These are phyloP conservation scores for Leptinotarsa lineolata DNA, from an alignment of 1,140 invertebrate genomes.

Conservation along the genomic window DNA sequence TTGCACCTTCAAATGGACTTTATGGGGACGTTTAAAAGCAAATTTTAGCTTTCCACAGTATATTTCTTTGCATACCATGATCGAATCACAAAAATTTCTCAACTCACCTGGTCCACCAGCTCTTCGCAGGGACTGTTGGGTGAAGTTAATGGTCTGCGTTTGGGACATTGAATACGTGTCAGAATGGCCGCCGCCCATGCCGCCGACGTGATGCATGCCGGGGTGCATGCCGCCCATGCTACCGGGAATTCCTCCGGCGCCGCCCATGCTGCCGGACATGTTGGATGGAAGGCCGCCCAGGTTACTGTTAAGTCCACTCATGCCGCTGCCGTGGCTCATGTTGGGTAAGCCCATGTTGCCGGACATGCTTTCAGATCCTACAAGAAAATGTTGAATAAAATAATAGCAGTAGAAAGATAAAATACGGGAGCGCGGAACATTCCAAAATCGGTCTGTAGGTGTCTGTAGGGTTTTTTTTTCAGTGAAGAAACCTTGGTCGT, in stretches of 20 bases:
- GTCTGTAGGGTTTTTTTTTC: too few relatives aligned
- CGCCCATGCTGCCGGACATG: slow-evolving; percentile 24
- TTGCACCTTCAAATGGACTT: too few relatives aligned
- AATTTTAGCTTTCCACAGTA: too few relatives aligned
- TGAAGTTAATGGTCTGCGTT: slow-evolving; percentile 82
- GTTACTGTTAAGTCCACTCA: background rate
- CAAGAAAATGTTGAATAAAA: too few relatives aligned
- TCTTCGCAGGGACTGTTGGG: slow-evolving; percentile 69
- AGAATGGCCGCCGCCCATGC: slow-evolving; percentile 34
- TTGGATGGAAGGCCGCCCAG: background rate
- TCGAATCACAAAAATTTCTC: too few relatives aligned
- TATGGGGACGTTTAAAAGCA: too few relatives aligned
- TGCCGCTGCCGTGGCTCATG: background rate
- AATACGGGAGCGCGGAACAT: too few relatives aligned
- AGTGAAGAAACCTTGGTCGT: too few relatives aligned
- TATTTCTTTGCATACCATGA: too few relatives aligned
- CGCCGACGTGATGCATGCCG: slow-evolving; percentile 32
- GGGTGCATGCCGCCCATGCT: slow-evolving; percentile 40
- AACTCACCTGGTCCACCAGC: slow-evolving; percentile 46
- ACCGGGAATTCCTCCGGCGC: slow-evolving; percentile 28
- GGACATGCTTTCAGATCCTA: background rate
- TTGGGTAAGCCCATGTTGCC: background rate
- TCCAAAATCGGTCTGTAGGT: too few relatives aligned
- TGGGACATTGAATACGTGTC: slow-evolving; percentile 76
- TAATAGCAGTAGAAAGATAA: too few relatives aligned